These are phyloP conservation scores for Pandion haliaetus DNA, from an alignment of 2,113 vertebrate species.

Conservation along the genomic window DNA sequence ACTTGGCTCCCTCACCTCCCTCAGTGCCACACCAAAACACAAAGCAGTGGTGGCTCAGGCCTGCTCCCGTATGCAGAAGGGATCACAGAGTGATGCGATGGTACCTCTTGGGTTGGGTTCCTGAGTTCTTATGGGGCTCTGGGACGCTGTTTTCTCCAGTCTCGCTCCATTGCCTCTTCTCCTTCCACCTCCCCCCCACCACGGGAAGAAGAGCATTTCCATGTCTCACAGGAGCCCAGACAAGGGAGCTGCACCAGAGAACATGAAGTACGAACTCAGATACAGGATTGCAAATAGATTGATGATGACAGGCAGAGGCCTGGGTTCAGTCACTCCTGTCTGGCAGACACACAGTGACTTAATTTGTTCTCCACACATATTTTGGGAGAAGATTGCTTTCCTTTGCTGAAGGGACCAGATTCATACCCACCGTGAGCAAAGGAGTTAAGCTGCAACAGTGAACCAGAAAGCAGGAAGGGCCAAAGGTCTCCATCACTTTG, in stretches of 20 bases:
- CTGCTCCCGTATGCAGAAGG: fast-evolving
- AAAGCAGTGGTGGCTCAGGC: fast-evolving
- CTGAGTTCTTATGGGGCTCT: not conserved
- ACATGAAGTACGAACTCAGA: not conserved
- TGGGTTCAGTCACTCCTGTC: constrained; percentile 30
- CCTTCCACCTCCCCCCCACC: not conserved
- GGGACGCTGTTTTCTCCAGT: not conserved
- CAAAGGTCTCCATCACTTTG: not conserved
- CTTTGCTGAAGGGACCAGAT: not conserved
- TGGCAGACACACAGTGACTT: not conserved
- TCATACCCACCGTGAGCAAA: not conserved
- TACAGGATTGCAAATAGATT: not conserved
- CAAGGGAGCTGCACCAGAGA: not conserved
- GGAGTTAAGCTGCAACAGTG: not conserved
- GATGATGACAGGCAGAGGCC: constrained; percentile 16
- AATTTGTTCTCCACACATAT: not conserved
- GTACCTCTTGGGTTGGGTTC: not conserved
- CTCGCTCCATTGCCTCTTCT: not conserved
- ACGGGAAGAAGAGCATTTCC: not conserved
- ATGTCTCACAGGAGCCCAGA: not conserved
- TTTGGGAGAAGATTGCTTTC: not conserved
- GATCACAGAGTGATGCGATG: not conserved
- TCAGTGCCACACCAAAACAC: not conserved
- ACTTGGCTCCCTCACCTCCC: not conserved
- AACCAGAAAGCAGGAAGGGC: not conserved